Base-by-base conservation (phyloP, 2,113 vertebrate genomes). In the Cephalopholis sonnerati region DNA sequence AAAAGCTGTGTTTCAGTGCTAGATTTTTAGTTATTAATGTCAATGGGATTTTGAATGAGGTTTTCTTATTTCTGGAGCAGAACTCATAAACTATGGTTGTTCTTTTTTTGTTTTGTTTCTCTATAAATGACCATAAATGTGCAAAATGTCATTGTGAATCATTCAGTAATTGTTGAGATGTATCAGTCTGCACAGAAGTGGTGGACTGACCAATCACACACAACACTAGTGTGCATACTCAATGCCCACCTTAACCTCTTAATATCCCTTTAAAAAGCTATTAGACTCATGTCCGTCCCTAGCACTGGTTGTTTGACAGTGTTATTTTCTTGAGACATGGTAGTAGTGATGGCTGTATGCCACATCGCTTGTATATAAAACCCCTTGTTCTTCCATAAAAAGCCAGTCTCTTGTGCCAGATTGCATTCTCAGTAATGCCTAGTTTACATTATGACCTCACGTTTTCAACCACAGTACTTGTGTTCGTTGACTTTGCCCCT, bases 401-500 rank as follows among this genome's bases (percentile, higher is more conserved):
- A 70, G 17, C 11, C 24, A 48, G 13, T 36, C 41, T 25, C 22
- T 51, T 16, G 1, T 50, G 62, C 24, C 41, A 50, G 6, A n/a
- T 64, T 69, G 66, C 17, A 64, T 74, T 72, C 62, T 74, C 12
- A 5, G 11, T 63, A n/a, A 73, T 7, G 20, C 39, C 4, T 7
- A 12, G 24, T 66, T 82, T 32, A 63, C 53, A 69, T 22, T 73
- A 27, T 46, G 39, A 76, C 29, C 15, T 68, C 29, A 69, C 7
- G 27, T 44, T 74, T 79, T 79, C 12, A 65, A 65, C 44, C 69
- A 67, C 44, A 72, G 62, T 57, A 22, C 24, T 50, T 51, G 13
- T 66, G n/a, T 58, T n/a, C 20, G 27, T 63, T 79, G 55, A 64
- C 36, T 65, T 79, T 76, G 61, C 51, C 8, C 50, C 68, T 82